A percentile compares a stretch with the other conserved stretches of the same genome.
phyloP scores from a whole-genome alignment of 1,140 invertebrate species.

The Trichonephila clavipes region DNA sequence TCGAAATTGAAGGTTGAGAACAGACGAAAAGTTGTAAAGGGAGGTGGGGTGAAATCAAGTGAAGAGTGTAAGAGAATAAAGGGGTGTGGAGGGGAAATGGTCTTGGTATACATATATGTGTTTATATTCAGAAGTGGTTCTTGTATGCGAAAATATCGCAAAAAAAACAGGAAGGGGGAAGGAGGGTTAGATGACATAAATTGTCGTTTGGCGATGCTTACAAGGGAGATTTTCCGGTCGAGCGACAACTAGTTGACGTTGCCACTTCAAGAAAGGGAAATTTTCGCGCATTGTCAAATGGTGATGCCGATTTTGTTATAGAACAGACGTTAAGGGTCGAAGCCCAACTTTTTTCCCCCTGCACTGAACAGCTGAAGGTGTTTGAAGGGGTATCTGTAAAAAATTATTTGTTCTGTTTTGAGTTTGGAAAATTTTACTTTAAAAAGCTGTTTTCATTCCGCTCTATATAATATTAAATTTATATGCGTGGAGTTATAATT shows the following conservation, averaged over 20 bases:
- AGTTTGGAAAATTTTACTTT: not conserved
- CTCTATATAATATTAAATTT: no score
- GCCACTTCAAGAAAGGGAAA: constrained; percentile 22
- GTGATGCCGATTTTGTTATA: constrained; percentile 61
- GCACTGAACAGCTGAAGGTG: not conserved
- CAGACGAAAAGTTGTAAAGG: constrained; percentile 17
- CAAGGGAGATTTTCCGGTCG: constrained; percentile 64
- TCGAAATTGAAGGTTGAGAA: constrained; percentile 21
- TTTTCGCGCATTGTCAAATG: constrained; percentile 32
- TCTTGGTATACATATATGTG: constrained; percentile 32
- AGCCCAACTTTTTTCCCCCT: not conserved
- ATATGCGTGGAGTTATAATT: no score
- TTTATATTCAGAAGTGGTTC: constrained; percentile 54
- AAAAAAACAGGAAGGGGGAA: not conserved
- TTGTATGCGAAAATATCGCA: constrained; percentile 29
- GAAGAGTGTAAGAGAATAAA: constrained; percentile 34
- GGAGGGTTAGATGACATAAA: constrained; percentile 64
- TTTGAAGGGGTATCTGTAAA: not conserved
- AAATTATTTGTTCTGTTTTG: not conserved
- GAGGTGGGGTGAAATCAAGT: constrained; percentile 26
- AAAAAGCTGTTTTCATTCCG: no score
- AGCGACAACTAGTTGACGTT: constrained; percentile 66
- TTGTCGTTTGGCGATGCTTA: constrained; percentile 57
- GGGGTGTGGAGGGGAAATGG: not conserved
- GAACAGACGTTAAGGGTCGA: constrained; percentile 33